phyloP scores from a whole-genome alignment of 2,797 vertebrate genomes.

The Scarus forsteni region DNA sequence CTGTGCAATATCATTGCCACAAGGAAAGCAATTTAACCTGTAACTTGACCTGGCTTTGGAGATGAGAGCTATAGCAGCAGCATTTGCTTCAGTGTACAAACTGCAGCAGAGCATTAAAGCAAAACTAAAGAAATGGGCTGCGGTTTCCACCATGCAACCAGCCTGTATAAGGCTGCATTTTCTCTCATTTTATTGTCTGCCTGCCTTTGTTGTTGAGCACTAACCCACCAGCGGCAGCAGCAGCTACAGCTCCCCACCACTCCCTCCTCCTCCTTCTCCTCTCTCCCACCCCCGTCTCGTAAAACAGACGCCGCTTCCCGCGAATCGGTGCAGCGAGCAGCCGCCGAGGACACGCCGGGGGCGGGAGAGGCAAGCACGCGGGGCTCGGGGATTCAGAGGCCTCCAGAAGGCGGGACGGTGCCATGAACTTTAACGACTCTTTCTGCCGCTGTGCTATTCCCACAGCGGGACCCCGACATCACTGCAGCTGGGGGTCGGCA shows the following conservation, averaged over 20 bases:
- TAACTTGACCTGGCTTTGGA: conserved; percentile 46
- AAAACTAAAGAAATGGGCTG: conserved; percentile 47
- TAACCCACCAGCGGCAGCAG: conserved; percentile 42
- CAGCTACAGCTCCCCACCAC: conserved; percentile 8
- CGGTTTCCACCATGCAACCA: conserved; percentile 35
- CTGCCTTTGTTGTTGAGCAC: conserved; percentile 72
- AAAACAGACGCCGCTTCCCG: conserved; percentile 35
- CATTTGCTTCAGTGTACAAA: conserved; percentile 7
- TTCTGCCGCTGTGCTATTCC: conserved; percentile 41
- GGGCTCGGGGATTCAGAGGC: conserved; percentile 84
- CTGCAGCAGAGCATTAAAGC: conserved; percentile 60
- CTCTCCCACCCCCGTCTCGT: conserved; percentile 35
- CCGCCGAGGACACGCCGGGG: conserved; percentile 70
- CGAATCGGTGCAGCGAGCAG: conserved; percentile 53
- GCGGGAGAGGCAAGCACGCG: conserved; percentile 78
- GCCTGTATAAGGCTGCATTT: conserved; percentile 52
- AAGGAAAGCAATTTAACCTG: conserved; percentile 55
- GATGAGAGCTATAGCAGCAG: conserved; percentile 18
- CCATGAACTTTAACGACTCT: conserved; percentile 62
- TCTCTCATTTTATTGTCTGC: conserved; percentile 67
- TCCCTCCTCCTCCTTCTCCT: conserved; percentile 18
- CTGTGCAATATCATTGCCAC: conserved; percentile 27
- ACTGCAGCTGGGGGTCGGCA: conserved; percentile 64
- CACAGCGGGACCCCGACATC: conserved; percentile 64
- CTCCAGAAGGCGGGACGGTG: conserved; percentile 50